Evolutionary conservation across 2,888 invertebrate genomes (phyloP), one percentile per base, ranked within the genome.

Genomic region (Drosophila lacicola): DNA sequence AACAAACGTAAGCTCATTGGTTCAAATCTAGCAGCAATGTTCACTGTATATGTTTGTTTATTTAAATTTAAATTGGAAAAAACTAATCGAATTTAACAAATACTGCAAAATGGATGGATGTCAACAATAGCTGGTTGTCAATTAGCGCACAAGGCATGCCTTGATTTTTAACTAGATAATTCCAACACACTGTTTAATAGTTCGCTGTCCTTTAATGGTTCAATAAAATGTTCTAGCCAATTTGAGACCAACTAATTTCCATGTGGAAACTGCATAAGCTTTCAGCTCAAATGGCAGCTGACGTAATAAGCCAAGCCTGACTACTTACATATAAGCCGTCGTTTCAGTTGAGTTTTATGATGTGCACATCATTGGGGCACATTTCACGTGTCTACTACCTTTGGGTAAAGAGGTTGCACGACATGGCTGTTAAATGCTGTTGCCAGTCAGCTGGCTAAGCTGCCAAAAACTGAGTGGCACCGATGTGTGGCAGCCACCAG

Each of bases 301-400:
- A 70, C 51, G 54, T 68, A 50, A 75, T 78, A 63, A 49, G 53
- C 50, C 56, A 53, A 29, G 17, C 29, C 56, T 55, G 62, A 54
- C 64, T 66, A 39, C n/a, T 42, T 41, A 1, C 34, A 13, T 55
- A 14, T 44, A 29, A 44, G 9, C 14, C 56, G 25, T 47, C 34
- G 17, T 57, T 72, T 61, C 51, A 44, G 58, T 57, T 51, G 51
- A 42, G 60, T 65, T 69, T 63, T 63, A 70, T 77, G 65, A 65
- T 51, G 53, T 61, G 44, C 56, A 56, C 74, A 61, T 65, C 60
- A 50, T 44, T 41, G 56, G 60, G 50, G 33, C 63, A 41, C 46
- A 39, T 45, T 57, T 55, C 53, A 80, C 70, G 83, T 76, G 77
- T 67, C 10, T 50, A 29, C 63, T 49, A 62, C 44, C 55, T 66